A percentile compares a stretch with the other conserved stretches of the same genome.
Evolutionary conservation across 2,888 invertebrate species (phyloP).

Genomic region (Sipha maydis): DNA sequence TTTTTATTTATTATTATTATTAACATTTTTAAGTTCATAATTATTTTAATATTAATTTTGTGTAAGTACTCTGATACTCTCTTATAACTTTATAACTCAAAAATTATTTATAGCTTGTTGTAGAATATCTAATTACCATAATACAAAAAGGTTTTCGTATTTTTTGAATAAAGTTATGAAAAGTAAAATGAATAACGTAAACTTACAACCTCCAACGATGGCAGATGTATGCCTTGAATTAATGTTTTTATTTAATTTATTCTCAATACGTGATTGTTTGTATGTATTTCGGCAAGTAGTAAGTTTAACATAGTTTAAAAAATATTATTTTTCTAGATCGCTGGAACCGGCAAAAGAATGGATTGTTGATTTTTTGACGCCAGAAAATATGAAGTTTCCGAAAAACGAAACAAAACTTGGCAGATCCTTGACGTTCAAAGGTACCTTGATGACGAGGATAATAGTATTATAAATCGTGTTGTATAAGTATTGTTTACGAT

Average conservation of each 20-base stretch:
- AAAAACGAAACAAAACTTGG: slow-evolving; percentile 55
- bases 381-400: slow-evolving; percentile 45
- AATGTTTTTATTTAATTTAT: background rate
- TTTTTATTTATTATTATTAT: too few species aligned
- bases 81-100: too few species aligned
- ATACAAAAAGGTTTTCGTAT: too few species aligned
- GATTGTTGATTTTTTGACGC: slow-evolving; percentile 53
- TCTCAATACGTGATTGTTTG: background rate
- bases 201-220: background rate
- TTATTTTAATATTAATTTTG: too few species aligned
- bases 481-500: background rate
- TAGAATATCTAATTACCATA: too few species aligned
- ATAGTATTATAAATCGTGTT: too few species aligned
- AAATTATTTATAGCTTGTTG: too few species aligned
- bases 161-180: background rate
- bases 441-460: background rate
- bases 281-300: background rate
- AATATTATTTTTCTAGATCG: slow-evolving; percentile 18
- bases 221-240: background rate
- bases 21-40: too few species aligned
- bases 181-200: background rate
- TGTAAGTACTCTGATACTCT: too few species aligned
- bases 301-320: background rate
- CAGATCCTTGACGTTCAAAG: slow-evolving; percentile 56
- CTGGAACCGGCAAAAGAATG: slow-evolving; percentile 49